These are phyloP conservation scores for Papilio helenus DNA, from an alignment of 1,140 invertebrate species.

Conservation along the genomic window DNA sequence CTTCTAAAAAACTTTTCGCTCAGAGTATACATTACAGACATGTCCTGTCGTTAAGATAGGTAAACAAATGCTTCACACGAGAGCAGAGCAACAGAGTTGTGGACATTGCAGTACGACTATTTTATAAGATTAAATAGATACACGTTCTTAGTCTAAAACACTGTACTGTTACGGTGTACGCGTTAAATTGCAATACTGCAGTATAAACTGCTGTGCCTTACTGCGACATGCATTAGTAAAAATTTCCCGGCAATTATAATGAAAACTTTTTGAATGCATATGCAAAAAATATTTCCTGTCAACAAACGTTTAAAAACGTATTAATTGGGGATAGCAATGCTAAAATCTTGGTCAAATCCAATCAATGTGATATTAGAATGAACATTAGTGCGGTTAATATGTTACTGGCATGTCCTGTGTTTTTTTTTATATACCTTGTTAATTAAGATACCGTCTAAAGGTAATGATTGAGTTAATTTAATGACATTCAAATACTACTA, in stretches of 20 bases:
- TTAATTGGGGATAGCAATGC: slow-evolving; percentile 21
- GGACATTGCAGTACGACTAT: background rate
- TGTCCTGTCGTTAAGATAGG: background rate
- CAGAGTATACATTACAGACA: background rate
- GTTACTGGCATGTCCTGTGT: background rate
- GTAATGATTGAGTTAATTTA: background rate
- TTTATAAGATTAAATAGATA: too few relatives aligned
- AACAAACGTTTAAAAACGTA: slow-evolving; percentile 5
- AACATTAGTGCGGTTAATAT: background rate
- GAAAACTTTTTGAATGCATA: background rate
- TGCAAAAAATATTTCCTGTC: background rate
- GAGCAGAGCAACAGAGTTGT: background rate
- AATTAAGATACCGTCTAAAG: background rate
- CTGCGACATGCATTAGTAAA: background rate
- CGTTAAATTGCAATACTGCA: background rate
- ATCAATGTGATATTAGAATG: background rate
- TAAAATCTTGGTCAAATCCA: background rate
- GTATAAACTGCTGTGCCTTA: background rate
- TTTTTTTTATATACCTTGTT: background rate
- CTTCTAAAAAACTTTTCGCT: background rate
- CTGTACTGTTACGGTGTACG: too few relatives aligned
- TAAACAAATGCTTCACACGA: background rate
- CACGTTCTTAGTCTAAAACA: too few relatives aligned
- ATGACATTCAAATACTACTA: background rate
- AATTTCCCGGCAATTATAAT: background rate